These are phyloP conservation scores for Jordanella pulchra DNA, from an alignment of 2,797 vertebrate genomes.

Conservation along the genomic window DNA sequence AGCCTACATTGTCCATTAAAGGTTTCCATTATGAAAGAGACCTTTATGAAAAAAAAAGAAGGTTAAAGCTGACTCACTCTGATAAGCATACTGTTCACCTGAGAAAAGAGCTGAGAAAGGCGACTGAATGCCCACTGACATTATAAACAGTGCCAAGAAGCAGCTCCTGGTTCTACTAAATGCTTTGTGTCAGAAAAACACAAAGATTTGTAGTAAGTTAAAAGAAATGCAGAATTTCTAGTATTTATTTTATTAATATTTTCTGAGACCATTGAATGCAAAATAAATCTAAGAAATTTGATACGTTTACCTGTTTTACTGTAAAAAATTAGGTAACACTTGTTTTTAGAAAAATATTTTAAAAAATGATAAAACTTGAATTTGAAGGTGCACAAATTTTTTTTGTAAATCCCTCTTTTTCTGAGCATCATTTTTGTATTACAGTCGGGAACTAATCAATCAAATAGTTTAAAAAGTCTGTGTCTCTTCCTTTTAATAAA, in stretches of 20 bases:
- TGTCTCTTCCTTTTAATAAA: not conserved
- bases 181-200: not conserved
- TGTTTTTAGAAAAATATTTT: not conserved
- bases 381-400: not conserved
- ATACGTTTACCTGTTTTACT: not conserved
- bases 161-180: not conserved
- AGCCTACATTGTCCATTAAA: not conserved
- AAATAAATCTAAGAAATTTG: not conserved
- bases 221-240: not conserved
- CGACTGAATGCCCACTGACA: not conserved
- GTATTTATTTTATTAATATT: not conserved
- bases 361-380: not conserved
- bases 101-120: not conserved
- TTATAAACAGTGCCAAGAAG: not conserved
- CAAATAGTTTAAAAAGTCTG: not conserved
- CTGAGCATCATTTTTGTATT: not conserved
- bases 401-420: not conserved
- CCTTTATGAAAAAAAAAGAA: not conserved
- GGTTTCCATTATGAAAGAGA: not conserved
- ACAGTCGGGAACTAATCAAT: not conserved
- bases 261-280: not conserved
- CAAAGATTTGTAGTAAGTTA: not conserved
- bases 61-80: slow-evolving; percentile 3
- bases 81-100: not conserved
- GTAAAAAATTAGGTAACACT: not conserved